phyloP scores from a whole-genome alignment of 2,888 invertebrate species.

The Microchrysa polita region DNA sequence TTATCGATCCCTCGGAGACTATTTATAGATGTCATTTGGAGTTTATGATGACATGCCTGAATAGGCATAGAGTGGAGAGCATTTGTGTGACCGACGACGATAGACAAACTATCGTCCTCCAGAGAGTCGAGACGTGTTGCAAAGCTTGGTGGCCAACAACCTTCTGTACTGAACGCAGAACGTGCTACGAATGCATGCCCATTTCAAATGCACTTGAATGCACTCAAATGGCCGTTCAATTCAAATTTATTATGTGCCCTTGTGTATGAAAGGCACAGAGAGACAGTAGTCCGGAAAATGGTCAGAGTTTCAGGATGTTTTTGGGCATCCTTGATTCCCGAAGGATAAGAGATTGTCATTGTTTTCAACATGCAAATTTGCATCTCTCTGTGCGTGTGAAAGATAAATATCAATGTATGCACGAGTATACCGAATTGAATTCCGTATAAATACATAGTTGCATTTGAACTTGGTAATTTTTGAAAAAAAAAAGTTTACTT shows the following conservation, averaged over 20 bases:
- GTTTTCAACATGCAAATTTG: background rate
- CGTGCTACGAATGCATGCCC: slow-evolving; percentile 29
- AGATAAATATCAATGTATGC: too few relatives aligned
- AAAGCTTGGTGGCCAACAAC: background rate
- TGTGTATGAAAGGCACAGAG: background rate
- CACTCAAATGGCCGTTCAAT: slow-evolving; percentile 29
- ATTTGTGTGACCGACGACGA: background rate
- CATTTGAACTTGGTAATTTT: too few relatives aligned
- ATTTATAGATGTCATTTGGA: slow-evolving; percentile 48
- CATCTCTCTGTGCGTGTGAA: too few relatives aligned
- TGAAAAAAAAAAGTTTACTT: too few relatives aligned
- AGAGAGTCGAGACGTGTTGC: slow-evolving; percentile 2
- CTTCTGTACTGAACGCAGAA: background rate
- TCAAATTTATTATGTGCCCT: slow-evolving; percentile 19
- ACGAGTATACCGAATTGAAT: too few relatives aligned
- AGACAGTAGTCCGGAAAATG: background rate
- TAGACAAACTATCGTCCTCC: slow-evolving; percentile 4
- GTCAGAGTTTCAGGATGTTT: background rate
- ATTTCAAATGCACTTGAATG: slow-evolving; percentile 15
- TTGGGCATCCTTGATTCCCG: background rate
- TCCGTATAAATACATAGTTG: too few relatives aligned
- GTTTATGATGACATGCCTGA: slow-evolving; percentile 48
- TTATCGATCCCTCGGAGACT: slow-evolving; percentile 44
- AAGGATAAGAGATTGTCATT: background rate
- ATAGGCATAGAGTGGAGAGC: slow-evolving; percentile 28